Base-by-base conservation (phyloP, 2,888 invertebrate genomes). In the Agelastica alni region DNA sequence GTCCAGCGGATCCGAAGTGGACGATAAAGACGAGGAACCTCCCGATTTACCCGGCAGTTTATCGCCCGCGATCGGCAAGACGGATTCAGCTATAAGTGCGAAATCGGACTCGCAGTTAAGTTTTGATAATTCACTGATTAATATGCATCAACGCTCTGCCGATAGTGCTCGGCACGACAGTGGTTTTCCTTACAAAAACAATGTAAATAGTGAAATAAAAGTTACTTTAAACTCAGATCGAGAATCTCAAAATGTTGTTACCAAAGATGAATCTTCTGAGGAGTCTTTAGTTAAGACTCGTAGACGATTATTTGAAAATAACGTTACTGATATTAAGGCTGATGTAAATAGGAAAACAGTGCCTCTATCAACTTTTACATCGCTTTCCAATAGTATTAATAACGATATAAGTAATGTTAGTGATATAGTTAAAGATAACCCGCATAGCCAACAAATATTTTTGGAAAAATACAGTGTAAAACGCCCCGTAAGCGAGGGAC, bases 251-350 rank as follows among this genome's bases (percentile, higher is more conserved):
- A 66, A 68, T 65, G 62, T 69, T 69, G 70, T 75, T 75, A 77
- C 77, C 77, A 77, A 77, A 77, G 75, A 74, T 63, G 61, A 67
- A 64, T 58, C 64, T 51, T 58, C 61, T 48, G 59, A 54, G 52
- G 60, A 61, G 51, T 76, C 76, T 59, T 68, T 75, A 62, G 77
- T 78, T 56, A 76, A 74, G 68, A 68, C 70, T 58, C 73, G 77
- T 63, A 72, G 74, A 75, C 71, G 71, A 60, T 63, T 77, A 59
- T 77, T 77, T 64, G 77, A 78, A 71, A 70, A 58, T 60, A 58
- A 58, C 37, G 37, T 39, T 39, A 39, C 18, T 56, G 45, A 56
- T 54, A 18, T 57, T 51, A 61, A 66, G 62, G 62, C 64, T 66
- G 66, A 68, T 61, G 59, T 60, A 61, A 44, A 55, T 61, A 62